Percentiles rank a stretch among this genome's conserved stretches.
Evolutionary conservation across 2,113 vertebrate species (phyloP).

Genomic region (Girardinichthys multiradiatus): DNA sequence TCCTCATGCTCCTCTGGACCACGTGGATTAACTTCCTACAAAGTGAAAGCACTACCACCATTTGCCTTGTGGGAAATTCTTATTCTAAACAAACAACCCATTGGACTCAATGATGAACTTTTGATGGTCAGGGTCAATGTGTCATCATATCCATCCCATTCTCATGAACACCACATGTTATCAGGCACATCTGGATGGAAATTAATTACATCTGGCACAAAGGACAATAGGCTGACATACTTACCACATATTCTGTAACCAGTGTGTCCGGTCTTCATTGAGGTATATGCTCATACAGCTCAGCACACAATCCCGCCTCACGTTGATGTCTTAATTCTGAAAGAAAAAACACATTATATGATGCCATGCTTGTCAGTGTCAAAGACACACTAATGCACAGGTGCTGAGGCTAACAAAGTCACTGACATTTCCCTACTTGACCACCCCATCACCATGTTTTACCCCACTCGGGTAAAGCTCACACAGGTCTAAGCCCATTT

Average conservation of each 20-base stretch:
- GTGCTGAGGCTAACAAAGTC: too few species aligned
- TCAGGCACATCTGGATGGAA: background rate
- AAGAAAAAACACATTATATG: background rate
- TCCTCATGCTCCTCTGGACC: too few species aligned
- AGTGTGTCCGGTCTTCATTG: constrained; percentile 25
- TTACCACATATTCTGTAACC: constrained; percentile 7
- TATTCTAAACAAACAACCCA: too few species aligned
- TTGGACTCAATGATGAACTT: background rate
- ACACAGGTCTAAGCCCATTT: too few species aligned
- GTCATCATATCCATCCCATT: constrained; percentile 16
- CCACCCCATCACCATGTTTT: too few species aligned
- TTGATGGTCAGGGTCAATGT: constrained; percentile 9
- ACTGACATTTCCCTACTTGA: too few species aligned
- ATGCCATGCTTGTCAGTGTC: too few species aligned
- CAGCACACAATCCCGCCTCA: constrained; percentile 25
- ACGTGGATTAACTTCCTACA: too few species aligned
- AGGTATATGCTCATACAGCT: constrained; percentile 24
- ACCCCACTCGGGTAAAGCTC: too few species aligned
- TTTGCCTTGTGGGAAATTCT: too few species aligned
- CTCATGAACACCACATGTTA: constrained; percentile 17
- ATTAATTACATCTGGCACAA: constrained; percentile 18
- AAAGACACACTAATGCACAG: too few species aligned
- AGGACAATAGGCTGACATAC: constrained; percentile 3
- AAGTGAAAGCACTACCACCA: too few species aligned
- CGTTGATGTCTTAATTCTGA: constrained; percentile 23